Conservation (phyloP, 2,113 vertebrate species). For the Salvator merianae region DNA sequence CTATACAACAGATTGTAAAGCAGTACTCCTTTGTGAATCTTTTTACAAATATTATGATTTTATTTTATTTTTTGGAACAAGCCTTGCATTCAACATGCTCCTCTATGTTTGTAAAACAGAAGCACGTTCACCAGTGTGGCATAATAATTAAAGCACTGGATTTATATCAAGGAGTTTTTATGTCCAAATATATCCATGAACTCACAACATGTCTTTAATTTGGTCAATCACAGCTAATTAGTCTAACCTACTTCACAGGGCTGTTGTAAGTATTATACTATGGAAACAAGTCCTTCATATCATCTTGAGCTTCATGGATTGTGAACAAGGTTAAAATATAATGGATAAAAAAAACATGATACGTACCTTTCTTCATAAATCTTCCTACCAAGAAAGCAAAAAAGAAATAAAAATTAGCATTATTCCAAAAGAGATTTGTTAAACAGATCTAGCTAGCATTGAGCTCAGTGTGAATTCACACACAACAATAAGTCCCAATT, state of each 20-base stretch:
- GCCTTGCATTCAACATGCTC: conserved; percentile 25
- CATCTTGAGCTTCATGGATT: neutral
- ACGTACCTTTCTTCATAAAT: conserved; percentile 95
- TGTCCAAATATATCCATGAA: neutral
- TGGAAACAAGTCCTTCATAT: neutral
- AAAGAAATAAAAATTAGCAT: conserved; percentile 49
- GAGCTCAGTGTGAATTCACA: neutral
- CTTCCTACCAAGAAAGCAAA: conserved; percentile 80
- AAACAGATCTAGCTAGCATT: neutral
- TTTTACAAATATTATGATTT: neutral
- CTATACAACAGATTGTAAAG: neutral
- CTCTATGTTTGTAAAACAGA: conserved; percentile 11
- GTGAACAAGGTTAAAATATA: neutral
- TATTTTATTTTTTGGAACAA: neutral
- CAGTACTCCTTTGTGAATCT: conserved; percentile 16
- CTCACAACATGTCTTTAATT: neutral
- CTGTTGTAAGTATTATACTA: neutral
- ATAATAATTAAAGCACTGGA: neutral
- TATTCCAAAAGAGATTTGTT: neutral
- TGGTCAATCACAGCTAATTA: neutral
- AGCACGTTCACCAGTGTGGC: neutral
- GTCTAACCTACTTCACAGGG: neutral
- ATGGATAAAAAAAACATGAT: conserved; percentile 40
- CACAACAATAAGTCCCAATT: neutral
- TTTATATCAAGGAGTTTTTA: neutral